Evolutionary conservation across 1,140 invertebrate species (phyloP).

Genomic region (Drosophila paulistorum): DNA sequence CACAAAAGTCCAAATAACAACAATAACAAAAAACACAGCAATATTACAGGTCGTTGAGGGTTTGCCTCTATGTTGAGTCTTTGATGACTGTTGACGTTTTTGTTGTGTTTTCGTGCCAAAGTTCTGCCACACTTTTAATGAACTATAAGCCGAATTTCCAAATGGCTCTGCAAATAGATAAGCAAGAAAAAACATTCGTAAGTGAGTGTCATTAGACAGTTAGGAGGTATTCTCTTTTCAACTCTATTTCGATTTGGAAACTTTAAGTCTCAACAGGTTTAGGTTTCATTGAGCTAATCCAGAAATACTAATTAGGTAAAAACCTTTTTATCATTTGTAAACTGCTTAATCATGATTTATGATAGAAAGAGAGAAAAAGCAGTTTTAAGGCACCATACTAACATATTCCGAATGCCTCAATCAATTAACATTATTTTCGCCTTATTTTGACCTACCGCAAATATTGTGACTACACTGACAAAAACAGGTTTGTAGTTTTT

Average conservation of each 20-base stretch:
- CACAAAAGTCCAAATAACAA: slow-evolving; percentile 47
- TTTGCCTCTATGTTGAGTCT: background rate
- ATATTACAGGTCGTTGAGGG: slow-evolving; percentile 56
- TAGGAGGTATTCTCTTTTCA: background rate
- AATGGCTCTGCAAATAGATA: slow-evolving; percentile 45
- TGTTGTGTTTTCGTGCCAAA: slow-evolving; percentile 27
- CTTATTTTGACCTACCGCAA: background rate
- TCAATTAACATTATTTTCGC: background rate
- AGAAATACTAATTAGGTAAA: background rate
- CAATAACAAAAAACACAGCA: slow-evolving; percentile 12
- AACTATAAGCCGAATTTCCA: slow-evolving; percentile 53
- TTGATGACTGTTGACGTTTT: slow-evolving; percentile 2
- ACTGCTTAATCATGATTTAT: slow-evolving; percentile 14
- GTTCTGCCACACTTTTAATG: slow-evolving; percentile 77
- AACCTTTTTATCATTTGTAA: background rate
- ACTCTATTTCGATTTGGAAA: background rate
- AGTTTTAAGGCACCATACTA: background rate
- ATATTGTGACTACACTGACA: background rate
- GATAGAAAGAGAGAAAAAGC: background rate
- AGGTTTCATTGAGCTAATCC: background rate
- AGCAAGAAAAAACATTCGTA: slow-evolving; percentile 17
- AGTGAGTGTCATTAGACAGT: slow-evolving; percentile 41
- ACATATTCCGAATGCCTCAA: background rate
- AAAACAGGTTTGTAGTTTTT: background rate
- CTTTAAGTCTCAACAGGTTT: background rate